Evolutionary conservation across 2,888 invertebrate species (phyloP), one percentile per base, ranked within the genome.

Genomic region (Onchidella celtica): DNA sequence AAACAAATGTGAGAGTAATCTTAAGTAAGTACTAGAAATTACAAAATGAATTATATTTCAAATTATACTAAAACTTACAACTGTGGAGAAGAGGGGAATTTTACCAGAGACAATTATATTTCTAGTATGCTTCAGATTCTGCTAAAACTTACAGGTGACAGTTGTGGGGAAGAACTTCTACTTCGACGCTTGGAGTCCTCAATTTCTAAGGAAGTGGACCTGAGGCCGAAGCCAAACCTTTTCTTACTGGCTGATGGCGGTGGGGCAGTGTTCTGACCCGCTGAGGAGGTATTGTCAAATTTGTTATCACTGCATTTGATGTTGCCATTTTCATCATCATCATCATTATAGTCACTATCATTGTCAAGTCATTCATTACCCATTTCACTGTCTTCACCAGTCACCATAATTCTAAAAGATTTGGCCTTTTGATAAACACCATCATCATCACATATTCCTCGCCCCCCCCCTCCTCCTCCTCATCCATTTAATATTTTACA

Each of bases 151-250:
- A 91, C 90, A n/a, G 91, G 91, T 66, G 91, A 91, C 40, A 86
- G 84, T 69, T 87, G 86, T 1, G 98, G 98, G 63, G 98, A 98
- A 24, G 97, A 97, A 92, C 97, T 97, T 84, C 87, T 87, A 93
- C 97, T 97, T 83, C 97, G 97, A 90, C 82, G 74, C 74, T 87
- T 88, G 59, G 86, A 85, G 73, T 97, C 97, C 0, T 98, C 98
- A 68, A 98, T 94, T 90, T 98, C 98, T 86, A 98, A 97, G 85
- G 98, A 98, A 92, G 97, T 97, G 96, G 98, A 98, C 84, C 97
- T 95, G 89, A 97, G 96, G 70, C 83, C 73, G 72, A 85, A 86
- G 57, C 88, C 90, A 81, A 91, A 88, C 83, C 96, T 96, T 84
- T 97, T 95, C 27, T 92, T 81, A 73, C 63, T 66, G 38, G 75